Conservation (phyloP, 2,797 vertebrate genomes). For the Miichthys miiuy region DNA sequence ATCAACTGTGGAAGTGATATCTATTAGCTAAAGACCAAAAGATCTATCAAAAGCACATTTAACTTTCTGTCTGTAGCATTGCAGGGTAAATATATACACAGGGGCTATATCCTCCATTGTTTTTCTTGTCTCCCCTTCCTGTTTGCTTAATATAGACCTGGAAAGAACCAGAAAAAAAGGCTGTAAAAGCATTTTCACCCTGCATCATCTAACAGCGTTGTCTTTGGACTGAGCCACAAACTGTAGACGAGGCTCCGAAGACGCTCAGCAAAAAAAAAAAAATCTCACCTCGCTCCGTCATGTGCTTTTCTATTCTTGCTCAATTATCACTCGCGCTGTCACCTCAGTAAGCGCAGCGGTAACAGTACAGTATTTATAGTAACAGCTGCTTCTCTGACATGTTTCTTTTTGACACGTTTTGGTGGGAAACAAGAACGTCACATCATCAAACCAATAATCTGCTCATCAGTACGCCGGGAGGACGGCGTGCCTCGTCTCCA, state of each 20-base stretch:
- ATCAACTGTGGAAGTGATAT: too few relatives aligned
- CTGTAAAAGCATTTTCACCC: background rate
- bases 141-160: background rate
- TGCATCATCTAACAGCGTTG: background rate
- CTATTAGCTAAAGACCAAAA: too few relatives aligned
- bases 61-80: background rate
- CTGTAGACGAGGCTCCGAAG: background rate
- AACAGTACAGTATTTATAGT: slow-evolving; percentile 45
- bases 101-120: background rate
- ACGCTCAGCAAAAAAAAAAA: background rate
- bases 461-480: background rate
- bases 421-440: background rate
- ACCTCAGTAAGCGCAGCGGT: slow-evolving; percentile 10
- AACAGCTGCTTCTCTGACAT: slow-evolving; percentile 7
- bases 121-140: background rate
- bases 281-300: slow-evolving; percentile 31
- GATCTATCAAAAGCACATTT: background rate
- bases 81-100: background rate
- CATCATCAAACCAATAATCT: background rate
- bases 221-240: background rate
- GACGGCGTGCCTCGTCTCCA: background rate
- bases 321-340: slow-evolving; percentile 26
- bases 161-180: background rate
- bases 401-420: background rate
- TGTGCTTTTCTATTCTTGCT: slow-evolving; percentile 33